A percentile compares a stretch with the other conserved stretches of the same genome.
Conservation (phyloP, 92 coral and sea anemone species). For the Paragorgia papillata region DNA sequence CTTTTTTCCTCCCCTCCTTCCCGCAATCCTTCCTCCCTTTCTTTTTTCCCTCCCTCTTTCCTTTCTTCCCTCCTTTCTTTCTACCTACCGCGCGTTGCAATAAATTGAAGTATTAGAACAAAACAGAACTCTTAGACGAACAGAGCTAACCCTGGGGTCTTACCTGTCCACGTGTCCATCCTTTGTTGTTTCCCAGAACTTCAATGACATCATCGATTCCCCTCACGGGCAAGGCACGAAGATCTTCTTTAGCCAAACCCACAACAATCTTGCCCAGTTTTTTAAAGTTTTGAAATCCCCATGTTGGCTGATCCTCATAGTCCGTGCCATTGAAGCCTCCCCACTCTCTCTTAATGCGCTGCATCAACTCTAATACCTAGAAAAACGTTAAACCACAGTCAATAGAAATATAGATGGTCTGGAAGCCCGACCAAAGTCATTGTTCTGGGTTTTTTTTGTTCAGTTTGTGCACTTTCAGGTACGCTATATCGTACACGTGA, state of each 20-base stretch:
- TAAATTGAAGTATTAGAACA: no score
- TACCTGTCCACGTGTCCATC: conserved; percentile 98
- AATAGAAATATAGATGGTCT: not conserved
- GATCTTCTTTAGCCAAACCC: conserved; percentile 91
- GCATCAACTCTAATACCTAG: conserved; percentile 73
- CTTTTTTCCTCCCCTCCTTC: no score
- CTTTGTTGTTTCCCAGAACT: conserved; percentile 82
- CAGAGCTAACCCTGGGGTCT: no score
- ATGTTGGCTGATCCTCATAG: conserved; percentile 69
- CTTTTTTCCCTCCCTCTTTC: no score
- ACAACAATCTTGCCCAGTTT: conserved; percentile 86
- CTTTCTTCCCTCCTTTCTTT: no score
- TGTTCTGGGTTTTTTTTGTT: no score
- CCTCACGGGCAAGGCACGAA: conserved; percentile 82
- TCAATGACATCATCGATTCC: conserved; percentile 94
- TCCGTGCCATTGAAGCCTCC: conserved; percentile 86
- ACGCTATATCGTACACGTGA: not conserved
- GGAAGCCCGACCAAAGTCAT: no score
- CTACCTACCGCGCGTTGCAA: no score
- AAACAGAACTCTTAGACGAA: no score
- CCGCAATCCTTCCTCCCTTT: no score
- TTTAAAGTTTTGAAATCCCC: conserved; percentile 87
- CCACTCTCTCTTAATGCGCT: conserved; percentile 81
- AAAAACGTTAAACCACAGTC: not conserved
- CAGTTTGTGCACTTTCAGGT: no score